phyloP scores from a whole-genome alignment of 2,888 invertebrate genomes.

The Philaethria dido region DNA sequence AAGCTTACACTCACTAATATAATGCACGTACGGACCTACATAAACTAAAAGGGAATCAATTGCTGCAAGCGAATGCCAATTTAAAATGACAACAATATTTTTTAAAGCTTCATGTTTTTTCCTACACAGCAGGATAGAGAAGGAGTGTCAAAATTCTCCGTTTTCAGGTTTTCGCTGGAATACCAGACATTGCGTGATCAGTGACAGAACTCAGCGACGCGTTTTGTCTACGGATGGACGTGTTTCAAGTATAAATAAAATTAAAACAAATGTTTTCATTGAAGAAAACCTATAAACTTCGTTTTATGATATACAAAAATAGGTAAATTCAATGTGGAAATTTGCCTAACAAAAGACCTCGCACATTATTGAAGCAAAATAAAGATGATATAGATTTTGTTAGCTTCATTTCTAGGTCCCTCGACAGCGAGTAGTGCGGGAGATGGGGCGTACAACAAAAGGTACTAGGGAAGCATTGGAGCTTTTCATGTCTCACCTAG shows the following conservation, averaged over 20 bases:
- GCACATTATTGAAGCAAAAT: not conserved
- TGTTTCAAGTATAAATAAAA: too few species aligned
- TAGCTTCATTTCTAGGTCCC: slow-evolving; percentile 1
- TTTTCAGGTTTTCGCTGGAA: too few species aligned
- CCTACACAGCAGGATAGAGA: too few species aligned
- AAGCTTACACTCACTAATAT: slow-evolving; percentile 18
- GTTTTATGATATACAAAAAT: not conserved
- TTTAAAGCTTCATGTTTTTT: too few species aligned
- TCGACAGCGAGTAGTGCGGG: slow-evolving; percentile 37
- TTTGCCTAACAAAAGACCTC: not conserved
- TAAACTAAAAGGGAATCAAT: not conserved
- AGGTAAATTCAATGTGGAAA: not conserved
- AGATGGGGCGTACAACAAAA: slow-evolving; percentile 59
- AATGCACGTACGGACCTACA: not conserved
- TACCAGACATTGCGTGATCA: too few species aligned
- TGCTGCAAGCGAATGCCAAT: not conserved
- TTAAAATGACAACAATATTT: not conserved
- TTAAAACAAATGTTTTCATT: too few species aligned
- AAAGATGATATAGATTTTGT: not conserved
- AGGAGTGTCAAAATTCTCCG: too few species aligned
- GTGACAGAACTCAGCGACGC: too few species aligned
- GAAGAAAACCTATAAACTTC: too few species aligned
- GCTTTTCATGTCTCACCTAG: slow-evolving; percentile 52
- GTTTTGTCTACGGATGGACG: too few species aligned
- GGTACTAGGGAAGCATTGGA: slow-evolving; percentile 49